Evolutionary conservation across 2,888 invertebrate species (phyloP), one percentile per base, ranked within the genome.

Genomic region (Dermolepida albohirtum): DNA sequence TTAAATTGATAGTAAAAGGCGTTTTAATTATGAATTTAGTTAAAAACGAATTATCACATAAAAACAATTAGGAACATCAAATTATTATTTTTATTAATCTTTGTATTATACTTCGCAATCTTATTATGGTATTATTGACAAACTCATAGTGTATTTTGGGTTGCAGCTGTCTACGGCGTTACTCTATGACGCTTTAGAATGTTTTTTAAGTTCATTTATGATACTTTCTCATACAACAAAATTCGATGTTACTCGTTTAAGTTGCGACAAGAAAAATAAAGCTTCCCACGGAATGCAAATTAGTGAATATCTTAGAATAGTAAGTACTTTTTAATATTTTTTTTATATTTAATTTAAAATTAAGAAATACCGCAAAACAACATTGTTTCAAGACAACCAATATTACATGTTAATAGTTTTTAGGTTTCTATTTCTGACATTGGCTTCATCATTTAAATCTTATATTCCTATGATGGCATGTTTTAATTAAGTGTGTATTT

Each of bases 181-280:
- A 29, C 84, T 91, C 66, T 90, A 90, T 77, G 92, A 92, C 80
- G 90, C 91, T 0, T 87, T 92, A 1, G 85, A 86, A 75, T 81
- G 91, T 69, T 90, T 91, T 77, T 87, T 89, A 7, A 87, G 86
- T 72, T 88, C 89, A 0, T 80, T 78, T 70, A 72, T 77, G 10
- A 75, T 79, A 67, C 69, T 80, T 79, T 78, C 71, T 71, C 76
- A 12, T 74, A 80, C 68, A 64, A 78, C 73, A 78, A 79, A 49
- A 64, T 55, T 14, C 74, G 75, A 63, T 17, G 69, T 76, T 22
- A 72, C 71, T 17, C 74, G 77, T 6, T 69, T 82, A 64, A 77
- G 71, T 67, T 82, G 82, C 71, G 72, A 74, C 7, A 69, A 69
- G 16, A 62, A 72, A 44, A 71, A 74, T 55, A 75, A 72, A 63